Evolutionary conservation across 2,888 invertebrate species (phyloP).

Genomic region (Lasioglossum calceatum): DNA sequence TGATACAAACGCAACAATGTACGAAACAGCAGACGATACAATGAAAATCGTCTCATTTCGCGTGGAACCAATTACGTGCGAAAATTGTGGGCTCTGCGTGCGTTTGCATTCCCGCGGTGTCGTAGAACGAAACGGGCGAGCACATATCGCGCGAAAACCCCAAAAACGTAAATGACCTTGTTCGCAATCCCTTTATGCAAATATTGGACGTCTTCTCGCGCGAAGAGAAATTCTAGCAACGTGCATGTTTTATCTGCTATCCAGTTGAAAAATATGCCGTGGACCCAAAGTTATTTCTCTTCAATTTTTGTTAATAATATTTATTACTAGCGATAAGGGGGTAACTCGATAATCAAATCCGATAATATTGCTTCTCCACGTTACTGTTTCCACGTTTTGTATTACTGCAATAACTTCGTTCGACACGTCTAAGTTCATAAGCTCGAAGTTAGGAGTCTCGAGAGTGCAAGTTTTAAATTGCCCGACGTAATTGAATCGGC

Average conservation of each 20-base stretch:
- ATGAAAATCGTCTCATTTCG: constrained; percentile 48
- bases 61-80: constrained; percentile 51
- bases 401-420: constrained; percentile 13
- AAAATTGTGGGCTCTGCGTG: constrained; percentile 35
- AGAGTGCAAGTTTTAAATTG: constrained; percentile 34
- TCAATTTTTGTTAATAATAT: not conserved
- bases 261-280: not conserved
- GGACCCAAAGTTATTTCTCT: not conserved
- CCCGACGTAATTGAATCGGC: constrained; percentile 27
- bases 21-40: constrained; percentile 18
- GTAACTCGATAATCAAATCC: not conserved
- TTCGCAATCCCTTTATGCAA: constrained; percentile 62
- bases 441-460: constrained; percentile 38
- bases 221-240: constrained; percentile 37
- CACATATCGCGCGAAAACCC: constrained; percentile 25
- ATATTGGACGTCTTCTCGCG: constrained; percentile 40
- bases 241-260: constrained; percentile 11
- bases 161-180: constrained; percentile 46
- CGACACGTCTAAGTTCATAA: constrained; percentile 24
- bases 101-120: constrained; percentile 44
- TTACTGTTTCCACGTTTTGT: not conserved
- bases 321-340: not conserved
- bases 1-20: constrained; percentile 28
- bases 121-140: constrained; percentile 28
- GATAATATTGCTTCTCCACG: constrained; percentile 3